Conservation (phyloP, 2,888 invertebrate genomes). For the Anagyrus pseudococci region DNA sequence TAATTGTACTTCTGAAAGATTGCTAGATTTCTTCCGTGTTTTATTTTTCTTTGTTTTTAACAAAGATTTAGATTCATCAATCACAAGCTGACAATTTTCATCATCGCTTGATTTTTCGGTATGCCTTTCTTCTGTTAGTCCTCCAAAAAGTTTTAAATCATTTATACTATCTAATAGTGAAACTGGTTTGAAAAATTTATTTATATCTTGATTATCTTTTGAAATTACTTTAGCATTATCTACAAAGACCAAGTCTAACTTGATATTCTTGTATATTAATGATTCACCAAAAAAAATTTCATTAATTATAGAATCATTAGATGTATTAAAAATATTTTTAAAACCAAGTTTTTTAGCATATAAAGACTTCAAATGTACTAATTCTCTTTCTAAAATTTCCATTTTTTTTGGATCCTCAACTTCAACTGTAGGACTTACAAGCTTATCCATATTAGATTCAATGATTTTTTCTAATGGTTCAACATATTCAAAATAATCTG, state of each 20-base stretch:
- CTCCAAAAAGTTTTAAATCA: slow-evolving; percentile 35
- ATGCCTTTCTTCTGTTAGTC: slow-evolving; percentile 23
- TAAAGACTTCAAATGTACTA: slow-evolving; percentile 17
- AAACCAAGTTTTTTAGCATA: slow-evolving; percentile 28
- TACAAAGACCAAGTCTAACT: slow-evolving; percentile 21
- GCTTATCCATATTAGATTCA: slow-evolving; percentile 36
- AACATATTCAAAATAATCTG: slow-evolving; percentile 36
- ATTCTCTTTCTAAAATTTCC: neutral
- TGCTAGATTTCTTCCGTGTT: no score
- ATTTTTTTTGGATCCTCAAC: slow-evolving; percentile 13
- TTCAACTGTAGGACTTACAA: slow-evolving; percentile 34
- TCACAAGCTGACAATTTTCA: neutral
- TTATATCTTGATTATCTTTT: neutral
- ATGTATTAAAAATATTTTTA: slow-evolving; percentile 35
- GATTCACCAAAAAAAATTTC: slow-evolving; percentile 29
- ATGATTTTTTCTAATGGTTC: slow-evolving; percentile 37
- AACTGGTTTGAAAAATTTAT: slow-evolving; percentile 17
- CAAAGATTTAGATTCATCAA: no score
- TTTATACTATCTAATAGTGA: slow-evolving; percentile 34
- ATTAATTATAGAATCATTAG: slow-evolving; percentile 34
- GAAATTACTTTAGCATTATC: neutral
- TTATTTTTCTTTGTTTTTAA: no score
- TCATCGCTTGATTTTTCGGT: slow-evolving; percentile 1
- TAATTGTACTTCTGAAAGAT: no score
- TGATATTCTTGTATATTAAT: slow-evolving; percentile 14